Conservation (phyloP, 2,113 vertebrate genomes). For the Choloepus hoffmanni region DNA sequence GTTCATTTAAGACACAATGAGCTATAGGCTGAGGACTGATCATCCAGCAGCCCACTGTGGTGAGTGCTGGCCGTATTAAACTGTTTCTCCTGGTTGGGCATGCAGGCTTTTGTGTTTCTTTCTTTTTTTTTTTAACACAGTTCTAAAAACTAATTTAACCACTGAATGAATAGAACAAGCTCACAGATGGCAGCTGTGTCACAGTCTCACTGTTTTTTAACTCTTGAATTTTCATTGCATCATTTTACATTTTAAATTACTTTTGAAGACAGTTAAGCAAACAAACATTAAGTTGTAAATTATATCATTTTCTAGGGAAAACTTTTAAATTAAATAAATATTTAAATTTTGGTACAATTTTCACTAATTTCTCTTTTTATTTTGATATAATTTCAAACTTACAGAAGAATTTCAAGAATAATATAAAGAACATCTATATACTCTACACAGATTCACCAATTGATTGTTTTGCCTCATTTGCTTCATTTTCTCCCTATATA, state of each 20-base stretch:
- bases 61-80: slow-evolving; percentile 51
- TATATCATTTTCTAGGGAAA: slow-evolving; percentile 29
- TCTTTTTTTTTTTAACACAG: not conserved
- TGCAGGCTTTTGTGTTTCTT: not conserved
- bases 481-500: not conserved
- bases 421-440: not conserved
- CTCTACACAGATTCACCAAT: not conserved
- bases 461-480: slow-evolving; percentile 51
- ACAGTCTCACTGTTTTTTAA: not conserved
- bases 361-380: not conserved
- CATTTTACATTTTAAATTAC: slow-evolving; percentile 45
- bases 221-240: not conserved
- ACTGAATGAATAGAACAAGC: slow-evolving; percentile 24
- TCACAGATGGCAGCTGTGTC: not conserved
- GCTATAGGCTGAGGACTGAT: not conserved
- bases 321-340: slow-evolving; percentile 12
- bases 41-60: not conserved
- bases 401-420: not conserved
- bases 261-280: slow-evolving; percentile 10
- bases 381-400: slow-evolving; percentile 55
- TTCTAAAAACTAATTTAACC: slow-evolving; percentile 42
- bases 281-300: slow-evolving; percentile 8
- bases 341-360: not conserved
- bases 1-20: slow-evolving; percentile 37
- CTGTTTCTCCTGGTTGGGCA: slow-evolving; percentile 20